phyloP scores from a whole-genome alignment of 2,888 invertebrate genomes.

The Limenitis camilla region DNA sequence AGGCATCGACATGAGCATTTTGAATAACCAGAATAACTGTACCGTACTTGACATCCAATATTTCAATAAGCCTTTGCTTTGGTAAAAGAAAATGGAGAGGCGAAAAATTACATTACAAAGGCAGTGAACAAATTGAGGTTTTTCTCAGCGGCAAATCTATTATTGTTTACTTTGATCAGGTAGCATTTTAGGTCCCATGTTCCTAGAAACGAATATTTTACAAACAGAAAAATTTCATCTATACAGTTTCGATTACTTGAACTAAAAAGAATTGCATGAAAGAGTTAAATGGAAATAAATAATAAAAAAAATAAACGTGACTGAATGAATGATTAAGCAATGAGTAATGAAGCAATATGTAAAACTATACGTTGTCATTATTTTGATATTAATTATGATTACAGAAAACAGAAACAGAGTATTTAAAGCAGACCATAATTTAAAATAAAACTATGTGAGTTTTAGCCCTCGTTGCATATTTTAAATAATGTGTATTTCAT shows the following conservation, averaged over 20 bases:
- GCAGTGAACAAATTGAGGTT: constrained; percentile 56
- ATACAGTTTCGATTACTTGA: too few relatives aligned
- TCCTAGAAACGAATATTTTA: constrained; percentile 18
- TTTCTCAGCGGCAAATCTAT: constrained; percentile 38
- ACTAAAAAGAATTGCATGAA: too few relatives aligned
- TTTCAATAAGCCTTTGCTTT: constrained; percentile 68
- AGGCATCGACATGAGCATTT: constrained; percentile 46
- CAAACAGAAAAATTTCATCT: constrained; percentile 10
- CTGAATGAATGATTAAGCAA: too few relatives aligned
- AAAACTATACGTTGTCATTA: too few relatives aligned
- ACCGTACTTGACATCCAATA: constrained; percentile 70
- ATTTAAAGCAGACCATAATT: neutral
- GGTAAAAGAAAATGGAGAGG: constrained; percentile 61
- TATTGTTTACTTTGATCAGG: constrained; percentile 32
- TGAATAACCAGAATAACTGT: constrained; percentile 62
- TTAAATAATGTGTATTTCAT: constrained; percentile 63
- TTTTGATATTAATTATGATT: too few relatives aligned
- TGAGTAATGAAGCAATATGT: too few relatives aligned
- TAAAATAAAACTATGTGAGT: constrained; percentile 41
- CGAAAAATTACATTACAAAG: constrained; percentile 69
- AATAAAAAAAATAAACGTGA: too few relatives aligned
- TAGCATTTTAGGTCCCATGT: constrained; percentile 25
- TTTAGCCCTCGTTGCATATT: constrained; percentile 65
- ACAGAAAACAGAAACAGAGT: too few relatives aligned
- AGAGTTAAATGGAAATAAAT: too few relatives aligned